Evolutionary conservation across 2,113 vertebrate species (phyloP).

Genomic region (Fregata magnificens): DNA sequence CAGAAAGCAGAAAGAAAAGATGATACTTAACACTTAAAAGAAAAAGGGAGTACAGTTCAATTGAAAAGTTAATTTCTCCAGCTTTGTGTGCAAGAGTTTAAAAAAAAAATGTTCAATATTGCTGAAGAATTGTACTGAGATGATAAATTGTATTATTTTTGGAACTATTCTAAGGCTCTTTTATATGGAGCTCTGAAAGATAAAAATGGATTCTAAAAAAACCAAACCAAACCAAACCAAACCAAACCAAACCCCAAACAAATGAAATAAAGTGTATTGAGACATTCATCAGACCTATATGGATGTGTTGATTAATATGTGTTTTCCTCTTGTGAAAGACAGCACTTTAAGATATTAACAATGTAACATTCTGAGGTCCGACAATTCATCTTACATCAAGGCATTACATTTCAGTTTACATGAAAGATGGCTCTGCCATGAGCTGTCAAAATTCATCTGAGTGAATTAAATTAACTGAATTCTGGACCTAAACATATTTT

Average conservation of each 20-base stretch:
- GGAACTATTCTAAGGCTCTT: not conserved
- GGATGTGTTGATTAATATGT: not conserved
- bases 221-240: no score
- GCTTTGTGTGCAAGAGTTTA: rapidly evolving
- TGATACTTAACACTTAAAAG: not conserved
- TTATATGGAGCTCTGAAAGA: not conserved
- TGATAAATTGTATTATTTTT: not conserved
- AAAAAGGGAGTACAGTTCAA: not conserved
- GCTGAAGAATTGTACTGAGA: not conserved
- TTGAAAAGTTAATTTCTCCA: not conserved
- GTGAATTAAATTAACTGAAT: not conserved
- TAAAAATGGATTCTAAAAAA: not conserved
- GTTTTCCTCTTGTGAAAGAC: not conserved
- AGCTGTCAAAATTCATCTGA: not conserved
- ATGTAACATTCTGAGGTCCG: not conserved
- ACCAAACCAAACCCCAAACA: not conserved
- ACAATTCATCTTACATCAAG: not conserved
- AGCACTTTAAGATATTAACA: not conserved
- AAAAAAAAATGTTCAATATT: not conserved
- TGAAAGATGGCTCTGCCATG: not conserved
- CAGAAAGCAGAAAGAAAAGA: not conserved
- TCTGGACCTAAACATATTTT: not conserved
- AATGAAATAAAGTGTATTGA: not conserved
- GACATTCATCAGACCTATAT: not conserved
- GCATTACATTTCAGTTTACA: not conserved